These are phyloP conservation scores for Halictus quadricinctus DNA, from an alignment of 2,888 invertebrate genomes.

Conservation along the genomic window DNA sequence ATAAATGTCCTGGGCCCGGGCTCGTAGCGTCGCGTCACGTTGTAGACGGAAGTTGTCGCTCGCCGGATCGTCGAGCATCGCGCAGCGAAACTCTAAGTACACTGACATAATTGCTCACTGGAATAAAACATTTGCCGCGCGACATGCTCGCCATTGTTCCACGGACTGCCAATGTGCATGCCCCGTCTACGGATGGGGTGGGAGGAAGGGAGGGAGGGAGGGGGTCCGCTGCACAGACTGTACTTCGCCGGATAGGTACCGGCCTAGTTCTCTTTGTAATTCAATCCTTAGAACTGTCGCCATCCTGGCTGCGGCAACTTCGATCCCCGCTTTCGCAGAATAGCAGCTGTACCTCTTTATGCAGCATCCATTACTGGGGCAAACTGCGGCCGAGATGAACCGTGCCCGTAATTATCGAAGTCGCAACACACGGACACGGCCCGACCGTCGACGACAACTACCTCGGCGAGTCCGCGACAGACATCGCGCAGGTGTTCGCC, in stretches of 20 bases:
- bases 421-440: slow-evolving; percentile 30
- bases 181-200: slow-evolving; percentile 8
- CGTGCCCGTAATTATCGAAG: slow-evolving; percentile 60
- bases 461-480: not conserved
- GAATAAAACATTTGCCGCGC: slow-evolving; percentile 56
- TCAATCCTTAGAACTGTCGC: slow-evolving; percentile 61
- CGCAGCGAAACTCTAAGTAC: slow-evolving; percentile 44
- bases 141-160: slow-evolving; percentile 56
- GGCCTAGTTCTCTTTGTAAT: slow-evolving; percentile 65
- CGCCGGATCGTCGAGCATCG: slow-evolving; percentile 14
- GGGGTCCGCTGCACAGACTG: slow-evolving; percentile 6
- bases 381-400: slow-evolving; percentile 59
- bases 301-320: slow-evolving; percentile 53
- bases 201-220: too few species aligned
- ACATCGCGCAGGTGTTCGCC: slow-evolving; percentile 34
- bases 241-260: slow-evolving; percentile 52
- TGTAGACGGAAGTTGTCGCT: slow-evolving; percentile 25
- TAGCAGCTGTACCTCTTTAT: slow-evolving; percentile 58
- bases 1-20: not conserved
- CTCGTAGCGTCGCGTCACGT: not conserved
- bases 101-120: slow-evolving; percentile 53
- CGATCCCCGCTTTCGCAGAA: slow-evolving; percentile 50
- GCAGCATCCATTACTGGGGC: slow-evolving; percentile 62
- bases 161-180: slow-evolving; percentile 46
- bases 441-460: slow-evolving; percentile 1